Evolutionary conservation across 2,797 vertebrate genomes (phyloP).

Genomic region (Dryobates pubescens): DNA sequence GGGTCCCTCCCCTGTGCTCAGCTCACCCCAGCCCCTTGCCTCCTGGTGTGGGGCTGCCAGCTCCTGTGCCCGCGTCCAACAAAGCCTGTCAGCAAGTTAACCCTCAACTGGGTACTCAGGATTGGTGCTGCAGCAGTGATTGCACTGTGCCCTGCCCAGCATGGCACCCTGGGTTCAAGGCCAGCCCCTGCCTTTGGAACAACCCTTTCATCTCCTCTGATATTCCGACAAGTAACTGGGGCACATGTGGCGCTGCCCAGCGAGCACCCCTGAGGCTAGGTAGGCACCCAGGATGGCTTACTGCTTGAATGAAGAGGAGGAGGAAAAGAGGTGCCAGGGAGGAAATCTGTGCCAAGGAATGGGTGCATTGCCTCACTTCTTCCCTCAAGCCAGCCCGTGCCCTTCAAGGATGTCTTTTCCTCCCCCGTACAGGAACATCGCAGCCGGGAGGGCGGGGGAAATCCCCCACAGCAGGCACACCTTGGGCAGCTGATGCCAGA

Average conservation of each 20-base stretch:
- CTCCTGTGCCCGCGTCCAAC: not conserved
- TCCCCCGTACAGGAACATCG: not conserved
- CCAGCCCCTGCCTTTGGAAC: not conserved
- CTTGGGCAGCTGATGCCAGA: not conserved
- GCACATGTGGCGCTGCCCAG: not conserved
- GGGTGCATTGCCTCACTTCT: not conserved
- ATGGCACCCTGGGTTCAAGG: not conserved
- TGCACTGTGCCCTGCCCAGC: not conserved
- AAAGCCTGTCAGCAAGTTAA: not conserved
- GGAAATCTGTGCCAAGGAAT: not conserved
- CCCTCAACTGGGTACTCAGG: not conserved
- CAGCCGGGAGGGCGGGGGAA: not conserved
- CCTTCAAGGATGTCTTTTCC: not conserved
- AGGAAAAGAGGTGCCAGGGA: not conserved
- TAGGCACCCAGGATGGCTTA: not conserved
- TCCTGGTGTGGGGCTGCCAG: not conserved
- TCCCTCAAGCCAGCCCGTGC: accelerated
- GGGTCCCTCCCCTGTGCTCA: not conserved
- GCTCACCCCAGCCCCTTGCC: not conserved
- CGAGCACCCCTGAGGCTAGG: not conserved
- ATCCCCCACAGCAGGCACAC: not conserved
- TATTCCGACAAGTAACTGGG: accelerated
- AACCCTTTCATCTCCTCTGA: not conserved
- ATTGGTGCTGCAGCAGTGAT: not conserved
- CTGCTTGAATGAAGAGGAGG: not conserved